Evolutionary conservation across 2,797 vertebrate genomes (phyloP), one percentile per base, ranked within the genome.

Genomic region (Nannoperca australis): DNA sequence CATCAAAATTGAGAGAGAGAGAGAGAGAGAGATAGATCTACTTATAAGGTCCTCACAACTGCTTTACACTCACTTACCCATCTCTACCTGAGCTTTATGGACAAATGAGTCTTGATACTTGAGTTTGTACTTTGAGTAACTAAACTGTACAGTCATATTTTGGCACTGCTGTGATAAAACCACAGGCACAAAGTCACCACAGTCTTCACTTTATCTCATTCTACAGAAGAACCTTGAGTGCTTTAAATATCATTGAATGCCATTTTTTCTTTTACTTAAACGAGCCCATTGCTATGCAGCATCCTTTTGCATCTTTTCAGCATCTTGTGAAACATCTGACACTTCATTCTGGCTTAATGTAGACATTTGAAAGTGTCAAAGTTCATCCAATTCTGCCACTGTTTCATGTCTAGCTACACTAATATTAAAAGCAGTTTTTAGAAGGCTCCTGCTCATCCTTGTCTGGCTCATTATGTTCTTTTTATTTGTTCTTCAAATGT

Each of bases 211-310:
- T 45, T 5, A 38, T 67, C 36, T 42, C 36, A 6, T 4, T 45
- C 27, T 58, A 11, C 8, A 42, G 10, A 54, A 36, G 12, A 54
- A 53, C 30, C 13, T 49, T 3, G 3, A 56, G 50, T 22, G 65
- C 70, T 74, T 51, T 51, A 10, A 40, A 56, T n/a, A 47, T 18
- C 5, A 66, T 70, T 74, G 50, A 51, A 53, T 51, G n/a, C 50
- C 70, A 44, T 17, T 20, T 42, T 14, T 22, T 60, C 9, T 62
- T 76, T 63, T 17, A 45, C 36, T 17, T 18, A 40, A 76, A 74
- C 24, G 13, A 55, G 34, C 22, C 53, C 82, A 82, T 87, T 90
- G 79, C 82, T 78, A 85, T 64, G 79, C 76, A 68, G 79, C 75
- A 60, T 74, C 77, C 32, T 70, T 74, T 63, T 76, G 53, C 12